Base-by-base conservation (phyloP, 2,113 vertebrate genomes). In the Sakesphorus luctuosus region DNA sequence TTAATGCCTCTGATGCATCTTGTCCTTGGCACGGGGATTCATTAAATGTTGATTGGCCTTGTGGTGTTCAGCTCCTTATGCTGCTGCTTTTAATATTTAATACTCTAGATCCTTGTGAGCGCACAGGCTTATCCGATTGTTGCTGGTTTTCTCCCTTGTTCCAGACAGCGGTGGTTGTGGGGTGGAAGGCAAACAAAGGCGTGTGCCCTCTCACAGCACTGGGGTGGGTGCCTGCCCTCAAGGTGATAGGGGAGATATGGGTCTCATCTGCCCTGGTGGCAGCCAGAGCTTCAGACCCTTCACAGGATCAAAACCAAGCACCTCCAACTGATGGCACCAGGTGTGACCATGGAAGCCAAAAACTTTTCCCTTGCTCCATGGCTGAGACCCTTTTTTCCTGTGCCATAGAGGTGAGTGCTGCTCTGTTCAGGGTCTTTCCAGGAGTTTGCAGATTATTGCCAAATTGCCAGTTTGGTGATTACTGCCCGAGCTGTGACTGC, bases 151-250 rank as follows among this genome's bases (percentile, higher is more conserved):
- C 25, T 43, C 29, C 29, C 52, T 38, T 7, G 31, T 28, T 74
- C 15, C 68, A 56, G 5, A 19, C 18, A 10, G 0, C 0, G 5
- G 38, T 10, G 14, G 50, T 35, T 0, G 0, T 10, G 2, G 3
- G 35, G 49, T 5, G 17, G 75, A 82, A 35, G 13, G 35, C 20
- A 58, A 46, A 31, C 0, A 0, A 49, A 74, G 59, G 63, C 18
- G 8, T 1, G 25, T 14, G 23, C 21, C 55, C 9, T 5, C 28
- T 8, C 28, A 3, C 0, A 24, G 67, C 46, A 47, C 46, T 5
- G 33, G 33, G 29, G 31, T 4, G 11, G 65, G 47, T 4, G 4
- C 18, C 58, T 6, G 31, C 21, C 66, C 65, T 44, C 0, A 0
- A 26, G 71, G 35, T 7, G 67, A 33, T 0, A 18, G 36, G 35